Base-by-base conservation (phyloP, 2,113 vertebrate species). In the Nycticryphes semicollaris region DNA sequence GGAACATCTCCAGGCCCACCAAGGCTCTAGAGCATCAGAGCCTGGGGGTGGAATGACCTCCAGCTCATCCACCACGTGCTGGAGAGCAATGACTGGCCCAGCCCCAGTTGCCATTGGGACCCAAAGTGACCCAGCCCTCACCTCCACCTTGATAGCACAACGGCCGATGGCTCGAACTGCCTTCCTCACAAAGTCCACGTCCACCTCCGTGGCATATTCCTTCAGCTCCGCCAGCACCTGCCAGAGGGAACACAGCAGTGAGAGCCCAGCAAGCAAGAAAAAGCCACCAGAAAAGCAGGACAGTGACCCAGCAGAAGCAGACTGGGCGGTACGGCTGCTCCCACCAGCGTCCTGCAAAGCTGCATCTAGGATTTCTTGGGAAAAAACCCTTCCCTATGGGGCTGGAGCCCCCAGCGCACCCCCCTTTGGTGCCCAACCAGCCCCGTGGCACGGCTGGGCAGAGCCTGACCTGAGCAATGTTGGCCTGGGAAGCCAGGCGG, bases 141-240 rank as follows among this genome's bases (percentile, higher is more conserved):
- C 99, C 99, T 99, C 99, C 73, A 99, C 99, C 98, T 99, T 99
- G 97, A 99, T 99, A 97, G 99, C 99, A 39, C 99, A 99, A 96
- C 99, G 99, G 80, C 99, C 99, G 9, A 99, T 99, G 96, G 99
- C 99, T 53, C 99, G 97, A 77, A 99, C 99, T 0, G 99, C 99
- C 96, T 99, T 99, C 85, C 99, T 98, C 2, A 99, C 99, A 28
- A 99, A 99, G 97, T 99, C 99, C 95, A 99, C 99, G 1, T 99
- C 99, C 88, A 99, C 99, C 96, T 99, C 99, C 0, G 99, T 99
- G 28, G 99, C 99, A 0, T 99, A 99, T 64, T 99, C 99, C 97
- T 99, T 99, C 75, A 99, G 98, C 97, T 99, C 99, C 0, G 99
- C 99, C 96, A 99, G 97, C 64, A 99, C 99, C 99, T 99, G 92